Percentiles rank a stretch among this genome's conserved stretches.
phyloP scores from a whole-genome alignment of 2,888 invertebrate genomes.

The Clunio marinus region DNA sequence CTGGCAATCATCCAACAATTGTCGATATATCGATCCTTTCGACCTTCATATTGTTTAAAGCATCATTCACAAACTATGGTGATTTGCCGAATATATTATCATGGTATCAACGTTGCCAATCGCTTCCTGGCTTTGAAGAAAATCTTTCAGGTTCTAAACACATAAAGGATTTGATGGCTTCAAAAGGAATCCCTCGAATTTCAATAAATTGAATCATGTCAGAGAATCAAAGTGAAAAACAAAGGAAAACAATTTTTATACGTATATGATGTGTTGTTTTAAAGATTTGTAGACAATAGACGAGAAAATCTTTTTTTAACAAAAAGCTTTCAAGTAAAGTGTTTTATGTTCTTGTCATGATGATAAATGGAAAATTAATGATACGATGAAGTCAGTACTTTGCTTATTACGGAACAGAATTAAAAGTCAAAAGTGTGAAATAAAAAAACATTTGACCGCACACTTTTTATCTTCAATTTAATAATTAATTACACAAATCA shows the following conservation, averaged over 20 bases:
- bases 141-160: background rate
- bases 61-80: background rate
- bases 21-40: slow-evolving; percentile 50
- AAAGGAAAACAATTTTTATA: background rate
- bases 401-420: too few species aligned
- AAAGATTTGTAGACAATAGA: too few species aligned
- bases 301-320: too few species aligned
- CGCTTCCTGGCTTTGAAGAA: slow-evolving; percentile 1
- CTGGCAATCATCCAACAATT: slow-evolving; percentile 51
- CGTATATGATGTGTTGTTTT: too few species aligned
- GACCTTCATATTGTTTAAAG: background rate
- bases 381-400: too few species aligned
- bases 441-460: too few species aligned
- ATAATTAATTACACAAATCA: too few species aligned
- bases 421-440: too few species aligned
- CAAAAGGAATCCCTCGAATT: background rate
- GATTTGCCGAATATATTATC: background rate
- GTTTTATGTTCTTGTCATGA: too few species aligned
- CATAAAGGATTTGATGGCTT: background rate
- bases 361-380: too few species aligned
- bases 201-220: background rate
- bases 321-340: too few species aligned
- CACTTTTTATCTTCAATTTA: too few species aligned
- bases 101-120: background rate
- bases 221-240: background rate